Percentiles rank a stretch among this genome's conserved stretches.
Evolutionary conservation across 2,888 invertebrate species (phyloP).

Genomic region (Pandemis heparana): DNA sequence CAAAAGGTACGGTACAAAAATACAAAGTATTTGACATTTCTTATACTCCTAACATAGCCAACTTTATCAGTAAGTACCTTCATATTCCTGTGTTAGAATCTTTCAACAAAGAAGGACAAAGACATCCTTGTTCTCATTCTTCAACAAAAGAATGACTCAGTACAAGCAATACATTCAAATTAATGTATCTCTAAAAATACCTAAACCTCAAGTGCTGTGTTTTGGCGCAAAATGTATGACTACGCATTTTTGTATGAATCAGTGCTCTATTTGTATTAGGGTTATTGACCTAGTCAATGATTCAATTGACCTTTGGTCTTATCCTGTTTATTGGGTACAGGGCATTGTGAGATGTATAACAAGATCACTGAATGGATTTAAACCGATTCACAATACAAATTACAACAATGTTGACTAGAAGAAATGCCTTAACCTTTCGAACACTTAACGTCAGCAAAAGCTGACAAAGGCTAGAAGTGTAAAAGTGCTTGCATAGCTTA

Average conservation of each 20-base stretch:
- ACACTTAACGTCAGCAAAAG: too few relatives aligned
- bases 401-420: too few relatives aligned
- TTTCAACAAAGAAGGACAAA: not conserved
- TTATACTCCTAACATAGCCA: not conserved
- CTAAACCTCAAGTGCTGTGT: not conserved
- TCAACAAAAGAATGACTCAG: conserved; percentile 4
- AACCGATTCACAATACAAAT: too few relatives aligned
- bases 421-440: too few relatives aligned
- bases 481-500: too few relatives aligned
- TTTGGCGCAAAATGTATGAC: not conserved
- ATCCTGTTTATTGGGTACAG: not conserved
- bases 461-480: too few relatives aligned
- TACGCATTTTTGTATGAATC: not conserved
- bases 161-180: not conserved
- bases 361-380: not conserved
- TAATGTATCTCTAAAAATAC: conserved; percentile 5
- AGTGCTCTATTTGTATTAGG: not conserved
- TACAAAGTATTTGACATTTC: not conserved
- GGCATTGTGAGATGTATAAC: not conserved
- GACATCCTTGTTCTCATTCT: not conserved
- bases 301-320: not conserved
- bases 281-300: not conserved
- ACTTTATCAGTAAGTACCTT: not conserved
- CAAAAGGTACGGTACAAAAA: conserved; percentile 84
- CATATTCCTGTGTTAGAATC: not conserved